Base-by-base conservation (phyloP, 2,888 invertebrate species). In the Miltochrista miniata region DNA sequence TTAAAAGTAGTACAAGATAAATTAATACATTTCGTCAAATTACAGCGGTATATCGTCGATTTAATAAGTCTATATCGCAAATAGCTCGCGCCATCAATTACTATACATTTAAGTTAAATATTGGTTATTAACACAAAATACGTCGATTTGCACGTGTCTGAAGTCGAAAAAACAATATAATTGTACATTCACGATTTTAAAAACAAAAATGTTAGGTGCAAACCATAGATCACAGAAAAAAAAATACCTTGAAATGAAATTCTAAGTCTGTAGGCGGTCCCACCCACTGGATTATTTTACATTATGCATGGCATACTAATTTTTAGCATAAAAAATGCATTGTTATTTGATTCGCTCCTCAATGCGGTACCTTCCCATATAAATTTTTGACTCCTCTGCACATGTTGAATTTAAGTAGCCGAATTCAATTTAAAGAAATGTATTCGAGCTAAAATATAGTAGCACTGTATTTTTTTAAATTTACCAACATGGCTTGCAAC, bases 281-380 rank as follows among this genome's bases (percentile, higher is more conserved):
- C 89, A 83, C 89, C 89, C 89, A 89, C 83, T 72, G 76, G 76
- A 87, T 90, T 87, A 89, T 73, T 69, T 65, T 83, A 84, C 80
- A 82, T 72, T 75, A 78, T 76, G 76, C 76, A 72, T 64, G 75
- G 88, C 86, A 89, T 89, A 89, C 87, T 79, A 87, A 89, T 80
- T 76, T 76, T 55, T 56, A 54, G 40, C 62, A 59, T 73, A 74
- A 77, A 79, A 74, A 83, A 84, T 85, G 85, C 87, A 88, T 79
- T 79, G 77, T 72, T 74, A 74, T 69, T 74, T 79, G 86, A 82
- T 72, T 86, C 76, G 70, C 84, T 85, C 85, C 84, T 60, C 53
- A 68, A 76, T 79, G 79, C 79, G 81, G 77, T 73, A 64, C 64
- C 73, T 79, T 73, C 65, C 64, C 74, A 66, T 70, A 82, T 86